Conservation (phyloP, 1,140 invertebrate genomes). For the Zaprionus ornatus region DNA sequence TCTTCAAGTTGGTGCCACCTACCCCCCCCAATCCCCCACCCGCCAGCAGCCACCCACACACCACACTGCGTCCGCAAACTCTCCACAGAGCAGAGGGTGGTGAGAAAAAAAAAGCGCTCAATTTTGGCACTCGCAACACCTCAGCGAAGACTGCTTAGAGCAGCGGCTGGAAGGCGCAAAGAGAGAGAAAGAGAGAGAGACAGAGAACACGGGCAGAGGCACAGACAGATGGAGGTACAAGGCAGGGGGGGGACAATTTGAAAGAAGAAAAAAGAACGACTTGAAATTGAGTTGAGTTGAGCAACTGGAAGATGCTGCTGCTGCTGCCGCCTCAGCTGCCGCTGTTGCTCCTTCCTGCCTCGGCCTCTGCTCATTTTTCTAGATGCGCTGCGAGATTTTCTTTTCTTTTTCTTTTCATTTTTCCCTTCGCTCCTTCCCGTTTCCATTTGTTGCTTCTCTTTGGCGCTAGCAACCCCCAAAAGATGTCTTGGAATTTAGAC, state of each 20-base stretch:
- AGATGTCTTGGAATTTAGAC: conserved; percentile 48
- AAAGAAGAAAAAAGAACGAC: background rate
- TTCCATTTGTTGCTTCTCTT: conserved; percentile 17
- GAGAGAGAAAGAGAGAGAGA: no score
- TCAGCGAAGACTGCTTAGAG: conserved; percentile 39
- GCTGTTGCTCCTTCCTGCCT: background rate
- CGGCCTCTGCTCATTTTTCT: conserved; percentile 27
- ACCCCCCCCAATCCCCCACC: no score
- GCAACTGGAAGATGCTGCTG: conserved; percentile 21
- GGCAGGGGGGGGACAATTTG: no score
- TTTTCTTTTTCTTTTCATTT: background rate
- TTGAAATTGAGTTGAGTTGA: conserved; percentile 38
- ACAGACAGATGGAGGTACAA: no score
- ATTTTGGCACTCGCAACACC: conserved; percentile 66
- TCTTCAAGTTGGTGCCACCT: conserved; percentile 65
- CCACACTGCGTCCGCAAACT: background rate
- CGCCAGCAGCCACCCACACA: background rate
- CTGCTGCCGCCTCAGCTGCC: conserved; percentile 12
- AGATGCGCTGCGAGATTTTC: conserved; percentile 12
- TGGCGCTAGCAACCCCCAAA: conserved; percentile 54
- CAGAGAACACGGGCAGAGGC: no score
- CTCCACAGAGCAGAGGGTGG: conserved; percentile 6
- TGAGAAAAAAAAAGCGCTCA: conserved; percentile 73
- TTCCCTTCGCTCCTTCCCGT: conserved; percentile 6
- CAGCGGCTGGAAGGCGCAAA: conserved; percentile 10